Evolutionary conservation across 2,888 invertebrate species (phyloP).

Genomic region (Sclerodermus sp.): DNA sequence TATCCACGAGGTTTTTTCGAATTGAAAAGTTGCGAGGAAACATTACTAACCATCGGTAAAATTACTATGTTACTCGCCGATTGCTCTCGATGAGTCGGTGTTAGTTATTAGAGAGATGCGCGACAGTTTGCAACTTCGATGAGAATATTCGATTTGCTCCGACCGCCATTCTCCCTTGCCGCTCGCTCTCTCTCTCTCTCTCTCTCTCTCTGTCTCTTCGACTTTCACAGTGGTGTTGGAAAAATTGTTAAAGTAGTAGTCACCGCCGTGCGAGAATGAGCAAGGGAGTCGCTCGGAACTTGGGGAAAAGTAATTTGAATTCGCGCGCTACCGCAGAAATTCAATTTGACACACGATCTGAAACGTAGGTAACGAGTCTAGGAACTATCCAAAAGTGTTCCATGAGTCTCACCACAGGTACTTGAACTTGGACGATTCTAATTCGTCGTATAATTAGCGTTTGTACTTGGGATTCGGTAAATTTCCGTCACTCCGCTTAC

Average conservation of each 20-base stretch:
- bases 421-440: slow-evolving; percentile 29
- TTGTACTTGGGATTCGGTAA: slow-evolving; percentile 6
- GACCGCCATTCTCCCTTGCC: too few species aligned
- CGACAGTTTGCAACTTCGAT: too few species aligned
- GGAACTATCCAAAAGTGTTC: slow-evolving; percentile 24
- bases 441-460: slow-evolving; percentile 34
- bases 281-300: slow-evolving; percentile 17
- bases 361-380: slow-evolving; percentile 34
- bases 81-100: too few species aligned
- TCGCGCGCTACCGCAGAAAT: slow-evolving; percentile 33
- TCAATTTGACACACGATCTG: slow-evolving; percentile 36
- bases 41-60: too few species aligned
- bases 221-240: too few species aligned
- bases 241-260: slow-evolving; percentile 11
- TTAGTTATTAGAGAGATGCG: too few species aligned
- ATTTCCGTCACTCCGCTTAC: slow-evolving; percentile 12
- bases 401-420: slow-evolving; percentile 2
- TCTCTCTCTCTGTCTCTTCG: too few species aligned
- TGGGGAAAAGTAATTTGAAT: slow-evolving; percentile 32
- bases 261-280: slow-evolving; percentile 13
- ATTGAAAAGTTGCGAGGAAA: too few species aligned
- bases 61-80: too few species aligned
- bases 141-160: too few species aligned
- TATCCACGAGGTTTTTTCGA: too few species aligned
- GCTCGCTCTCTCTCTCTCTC: too few species aligned